Conservation (phyloP, 1,140 invertebrate genomes). For the Papilio xuthus region DNA sequence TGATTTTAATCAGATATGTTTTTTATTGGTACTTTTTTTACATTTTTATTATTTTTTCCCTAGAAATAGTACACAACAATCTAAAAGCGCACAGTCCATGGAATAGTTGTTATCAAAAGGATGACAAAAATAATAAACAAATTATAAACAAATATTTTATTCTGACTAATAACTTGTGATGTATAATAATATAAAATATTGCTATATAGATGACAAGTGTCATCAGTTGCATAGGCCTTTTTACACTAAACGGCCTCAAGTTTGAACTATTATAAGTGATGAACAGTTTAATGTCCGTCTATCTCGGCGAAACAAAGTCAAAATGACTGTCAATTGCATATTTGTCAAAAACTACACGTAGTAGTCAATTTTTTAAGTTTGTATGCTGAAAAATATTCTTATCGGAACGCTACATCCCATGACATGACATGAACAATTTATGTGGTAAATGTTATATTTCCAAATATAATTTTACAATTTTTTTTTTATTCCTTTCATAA, state of each 20-base stretch:
- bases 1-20: conserved; percentile 17
- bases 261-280: conserved; percentile 39
- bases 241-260: conserved; percentile 39
- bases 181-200: conserved; percentile 60
- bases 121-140: conserved; percentile 32
- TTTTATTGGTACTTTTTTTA: background rate
- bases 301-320: background rate
- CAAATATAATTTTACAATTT: background rate
- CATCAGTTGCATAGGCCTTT: conserved; percentile 49
- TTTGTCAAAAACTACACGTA: background rate
- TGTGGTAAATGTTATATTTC: background rate
- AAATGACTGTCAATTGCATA: background rate
- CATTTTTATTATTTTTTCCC: too few species aligned
- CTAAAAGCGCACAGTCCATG: background rate
- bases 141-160: conserved; percentile 74
- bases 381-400: background rate
- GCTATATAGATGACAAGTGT: conserved; percentile 46
- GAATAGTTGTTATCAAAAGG: background rate
- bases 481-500: background rate
- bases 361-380: background rate
- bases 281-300: background rate
- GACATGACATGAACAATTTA: background rate
- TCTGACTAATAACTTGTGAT: conserved; percentile 77
- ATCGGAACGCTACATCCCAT: too few species aligned
- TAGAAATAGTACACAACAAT: too few species aligned